Evolutionary conservation across 2,888 invertebrate species (phyloP).

Genomic region (Drosophila sordidula): DNA sequence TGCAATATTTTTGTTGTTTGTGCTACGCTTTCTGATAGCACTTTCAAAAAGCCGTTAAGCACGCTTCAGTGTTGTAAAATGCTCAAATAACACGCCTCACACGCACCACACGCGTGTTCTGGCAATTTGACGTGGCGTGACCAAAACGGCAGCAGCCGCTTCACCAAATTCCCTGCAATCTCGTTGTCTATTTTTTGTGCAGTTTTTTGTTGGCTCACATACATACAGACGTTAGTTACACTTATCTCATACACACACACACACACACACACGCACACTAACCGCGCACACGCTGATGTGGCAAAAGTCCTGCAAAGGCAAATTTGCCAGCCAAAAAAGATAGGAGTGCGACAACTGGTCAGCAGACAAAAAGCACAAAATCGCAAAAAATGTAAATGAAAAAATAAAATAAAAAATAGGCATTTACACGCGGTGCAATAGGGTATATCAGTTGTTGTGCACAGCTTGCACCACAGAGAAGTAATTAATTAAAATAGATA

Average conservation of each 20-base stretch:
- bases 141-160: constrained; percentile 52
- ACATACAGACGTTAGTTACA: constrained; percentile 34
- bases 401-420: constrained; percentile 48
- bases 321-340: constrained; percentile 61
- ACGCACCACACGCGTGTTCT: constrained; percentile 70
- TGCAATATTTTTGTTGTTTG: constrained; percentile 16
- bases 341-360: constrained; percentile 66
- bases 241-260: constrained; percentile 47
- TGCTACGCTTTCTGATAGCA: constrained; percentile 53
- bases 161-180: constrained; percentile 35
- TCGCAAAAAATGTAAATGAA: constrained; percentile 10
- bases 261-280: constrained; percentile 8
- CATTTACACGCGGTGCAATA: constrained; percentile 34
- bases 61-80: constrained; percentile 77
- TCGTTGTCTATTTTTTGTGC: constrained; percentile 26
- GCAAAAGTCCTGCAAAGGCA: constrained; percentile 68
- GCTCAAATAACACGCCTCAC: constrained; percentile 73
- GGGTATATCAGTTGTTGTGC: constrained; percentile 26
- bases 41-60: constrained; percentile 79
- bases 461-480: neutral
- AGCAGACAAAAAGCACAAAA: constrained; percentile 38
- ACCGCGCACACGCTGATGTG: constrained; percentile 60
- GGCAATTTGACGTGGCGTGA: constrained; percentile 76
- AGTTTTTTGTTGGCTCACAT: constrained; percentile 33
- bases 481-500: neutral